These are phyloP conservation scores for Drosophila trichaetosa DNA, from an alignment of 2,888 invertebrate species.

Conservation along the genomic window DNA sequence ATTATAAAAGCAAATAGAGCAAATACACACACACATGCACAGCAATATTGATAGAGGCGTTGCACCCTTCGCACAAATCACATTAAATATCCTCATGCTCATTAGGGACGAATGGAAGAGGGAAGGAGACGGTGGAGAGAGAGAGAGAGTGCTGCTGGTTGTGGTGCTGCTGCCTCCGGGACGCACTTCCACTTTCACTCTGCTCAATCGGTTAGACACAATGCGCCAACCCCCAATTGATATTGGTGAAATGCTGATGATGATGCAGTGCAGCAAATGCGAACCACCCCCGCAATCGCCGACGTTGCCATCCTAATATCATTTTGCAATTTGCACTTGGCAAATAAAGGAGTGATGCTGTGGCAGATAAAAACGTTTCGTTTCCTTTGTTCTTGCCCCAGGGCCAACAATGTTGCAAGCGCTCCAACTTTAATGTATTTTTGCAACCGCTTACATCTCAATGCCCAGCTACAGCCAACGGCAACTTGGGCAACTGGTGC, in stretches of 20 bases:
- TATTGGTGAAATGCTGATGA: constrained; percentile 1
- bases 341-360: constrained; percentile 81
- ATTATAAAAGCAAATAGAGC: constrained; percentile 74
- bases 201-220: constrained; percentile 40
- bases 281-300: constrained; percentile 52
- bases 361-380: constrained; percentile 69
- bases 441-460: constrained; percentile 67
- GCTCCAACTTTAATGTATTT: constrained; percentile 25
- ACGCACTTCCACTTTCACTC: constrained; percentile 65
- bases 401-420: constrained; percentile 46
- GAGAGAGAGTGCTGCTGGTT: constrained; percentile 37
- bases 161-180: constrained; percentile 12
- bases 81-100: constrained; percentile 78
- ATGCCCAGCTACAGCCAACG: constrained; percentile 52
- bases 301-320: constrained; percentile 63
- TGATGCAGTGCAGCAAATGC: constrained; percentile 53
- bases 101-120: constrained; percentile 59
- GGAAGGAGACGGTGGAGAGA: neutral
- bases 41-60: constrained; percentile 39
- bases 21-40: constrained; percentile 30
- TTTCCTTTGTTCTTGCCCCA: constrained; percentile 67
- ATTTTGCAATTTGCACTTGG: constrained; percentile 82
- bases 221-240: constrained; percentile 58
- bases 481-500: constrained; percentile 19
- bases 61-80: constrained; percentile 75